Evolutionary conservation across 2,888 invertebrate genomes (phyloP), one percentile per base, ranked within the genome.

Genomic region (Aleiodes testaceus): DNA sequence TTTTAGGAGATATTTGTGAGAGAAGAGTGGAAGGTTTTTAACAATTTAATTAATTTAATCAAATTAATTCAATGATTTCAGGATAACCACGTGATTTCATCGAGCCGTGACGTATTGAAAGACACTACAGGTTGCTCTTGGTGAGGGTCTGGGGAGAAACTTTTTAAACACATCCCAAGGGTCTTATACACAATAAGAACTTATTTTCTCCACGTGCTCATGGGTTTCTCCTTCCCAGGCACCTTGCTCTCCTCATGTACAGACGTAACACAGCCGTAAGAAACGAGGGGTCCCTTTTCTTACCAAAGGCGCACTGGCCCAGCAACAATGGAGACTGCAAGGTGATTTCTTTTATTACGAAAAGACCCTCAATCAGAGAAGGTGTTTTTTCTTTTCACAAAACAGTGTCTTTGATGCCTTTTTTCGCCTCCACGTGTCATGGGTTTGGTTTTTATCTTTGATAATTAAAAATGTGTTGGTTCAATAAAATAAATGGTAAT

Each of bases 341-440:
- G 69, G 69, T 69, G 69, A 69, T 50, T 59, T 47, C 18, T 18
- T 61, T 61, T 63, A 50, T 69, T 18, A 26, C 3, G 5, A 26
- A 22, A 63, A 61, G 69, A 59, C 65, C 44, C 20, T 14, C 26
- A 61, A 42, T 42, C 61, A 20, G 20, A 44, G n/a, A 61, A 44
- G 61, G 61, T 61, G 44, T 22, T 61, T 59, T n/a, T 61, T 61
- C 11, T 61, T 61, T 44, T 9, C 20, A 26, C 26, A 5, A 5
- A 26, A 5, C 5, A n/a, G 26, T 5, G 26, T 26, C 26, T 26
- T 26, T 26, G 26, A 26, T 26, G 26, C 26, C 26, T 26, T 26
- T 26, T 26, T 26, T 26, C 26, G 5, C 18, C 18, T 44, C 16
- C 5, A 36, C n/a, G 6, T 49, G 30, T 26, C 22, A 55, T n/a